Percentiles rank a stretch among this genome's conserved stretches.
These are phyloP conservation scores for Tenrec ecaudatus DNA, from an alignment of 2,113 vertebrate genomes.

Conservation along the genomic window DNA sequence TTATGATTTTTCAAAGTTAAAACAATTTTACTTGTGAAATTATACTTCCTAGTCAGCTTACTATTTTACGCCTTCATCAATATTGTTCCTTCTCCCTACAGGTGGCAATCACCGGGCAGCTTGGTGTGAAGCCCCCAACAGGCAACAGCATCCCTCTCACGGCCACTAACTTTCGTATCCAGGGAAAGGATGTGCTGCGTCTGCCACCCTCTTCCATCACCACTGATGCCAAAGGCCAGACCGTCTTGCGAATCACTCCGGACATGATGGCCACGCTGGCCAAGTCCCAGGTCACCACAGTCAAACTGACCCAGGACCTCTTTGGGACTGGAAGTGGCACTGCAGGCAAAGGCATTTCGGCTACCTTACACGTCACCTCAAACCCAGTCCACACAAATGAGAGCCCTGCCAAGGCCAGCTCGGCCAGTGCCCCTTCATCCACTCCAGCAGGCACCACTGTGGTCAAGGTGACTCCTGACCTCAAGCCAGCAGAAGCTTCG, in stretches of 20 bases:
- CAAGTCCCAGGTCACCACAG: slow-evolving; percentile 96
- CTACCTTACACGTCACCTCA: slow-evolving; percentile 94
- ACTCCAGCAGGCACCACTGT: slow-evolving; percentile 88
- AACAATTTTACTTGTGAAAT: background rate
- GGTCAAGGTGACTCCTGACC: slow-evolving; percentile 92
- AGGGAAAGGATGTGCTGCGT: slow-evolving; percentile 96
- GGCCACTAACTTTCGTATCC: slow-evolving; percentile 96
- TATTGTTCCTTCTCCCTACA: slow-evolving; percentile 70
- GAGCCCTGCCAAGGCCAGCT: slow-evolving; percentile 85
- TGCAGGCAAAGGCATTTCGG: slow-evolving; percentile 93
- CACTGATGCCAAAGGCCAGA: slow-evolving; percentile 97
- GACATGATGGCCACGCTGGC: slow-evolving; percentile 99
- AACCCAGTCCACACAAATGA: slow-evolving; percentile 88
- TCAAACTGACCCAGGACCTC: slow-evolving; percentile 97
- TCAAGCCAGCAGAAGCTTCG: slow-evolving; percentile 90
- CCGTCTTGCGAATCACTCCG: slow-evolving; percentile 96
- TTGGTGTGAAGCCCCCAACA: slow-evolving; percentile 93
- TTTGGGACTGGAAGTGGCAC: slow-evolving; percentile 87
- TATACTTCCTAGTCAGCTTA: fast-evolving
- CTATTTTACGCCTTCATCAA: background rate
- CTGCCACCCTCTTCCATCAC: slow-evolving; percentile 97
- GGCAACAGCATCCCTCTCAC: slow-evolving; percentile 92
- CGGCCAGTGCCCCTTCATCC: slow-evolving; percentile 81
- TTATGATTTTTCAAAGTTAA: background rate
- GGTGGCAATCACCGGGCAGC: slow-evolving; percentile 97